phyloP scores from a whole-genome alignment of 2,113 vertebrate species.

The Apaloderma vittatum region DNA sequence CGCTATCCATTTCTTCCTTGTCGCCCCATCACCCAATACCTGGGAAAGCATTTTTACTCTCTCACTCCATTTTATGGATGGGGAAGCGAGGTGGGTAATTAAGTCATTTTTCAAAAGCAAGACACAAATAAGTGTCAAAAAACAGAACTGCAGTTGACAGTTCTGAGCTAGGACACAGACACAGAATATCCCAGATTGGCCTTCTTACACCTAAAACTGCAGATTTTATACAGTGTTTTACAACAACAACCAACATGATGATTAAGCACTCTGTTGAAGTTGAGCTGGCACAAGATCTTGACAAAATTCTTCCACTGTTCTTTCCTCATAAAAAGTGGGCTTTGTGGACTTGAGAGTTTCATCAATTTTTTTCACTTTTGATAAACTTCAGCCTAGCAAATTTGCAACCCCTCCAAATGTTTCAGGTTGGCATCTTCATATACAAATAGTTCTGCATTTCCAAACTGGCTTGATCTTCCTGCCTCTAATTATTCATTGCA shows the following conservation, averaged over 20 bases:
- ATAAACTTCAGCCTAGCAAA: not conserved
- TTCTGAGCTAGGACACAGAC: not conserved
- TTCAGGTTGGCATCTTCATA: not conserved
- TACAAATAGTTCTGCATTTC: not conserved
- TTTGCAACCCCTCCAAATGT: not conserved
- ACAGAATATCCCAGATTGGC: not conserved
- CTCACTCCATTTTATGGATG: not conserved
- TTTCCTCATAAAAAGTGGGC: not conserved
- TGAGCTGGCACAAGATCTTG: not conserved
- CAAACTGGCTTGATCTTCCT: not conserved
- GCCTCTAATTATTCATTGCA: not conserved
- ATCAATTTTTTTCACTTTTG: not conserved
- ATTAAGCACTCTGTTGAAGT: not conserved
- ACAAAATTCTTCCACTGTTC: not conserved
- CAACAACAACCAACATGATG: conserved; percentile 24
- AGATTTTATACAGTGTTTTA: conserved; percentile 21
- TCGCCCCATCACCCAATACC: not conserved
- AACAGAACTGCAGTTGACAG: not conserved
- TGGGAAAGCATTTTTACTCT: not conserved
- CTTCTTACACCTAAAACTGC: not conserved
- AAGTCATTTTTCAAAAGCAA: conserved; percentile 12
- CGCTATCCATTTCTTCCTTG: not conserved
- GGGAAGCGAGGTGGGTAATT: not conserved
- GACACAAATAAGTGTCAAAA: conserved; percentile 50
- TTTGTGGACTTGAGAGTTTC: not conserved